A percentile compares a stretch with the other conserved stretches of the same genome.
Evolutionary conservation across 2,113 vertebrate genomes (phyloP).

Genomic region (Ariopsis seemanni): DNA sequence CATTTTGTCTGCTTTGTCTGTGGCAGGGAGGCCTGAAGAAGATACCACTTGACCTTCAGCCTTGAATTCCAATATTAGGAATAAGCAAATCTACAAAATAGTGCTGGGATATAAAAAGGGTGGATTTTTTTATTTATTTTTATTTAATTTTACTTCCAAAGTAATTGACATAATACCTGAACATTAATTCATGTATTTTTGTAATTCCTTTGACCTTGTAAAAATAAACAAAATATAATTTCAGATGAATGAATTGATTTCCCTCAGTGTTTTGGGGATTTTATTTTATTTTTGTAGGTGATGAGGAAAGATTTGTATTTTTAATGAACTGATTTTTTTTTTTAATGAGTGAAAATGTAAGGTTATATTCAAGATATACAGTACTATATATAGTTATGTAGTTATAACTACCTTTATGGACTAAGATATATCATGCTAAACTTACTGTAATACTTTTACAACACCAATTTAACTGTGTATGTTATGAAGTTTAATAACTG

Average conservation of each 20-base stretch:
- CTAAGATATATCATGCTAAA: not conserved
- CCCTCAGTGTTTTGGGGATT: not conserved
- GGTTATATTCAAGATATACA: not conserved
- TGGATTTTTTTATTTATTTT: not conserved
- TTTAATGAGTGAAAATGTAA: not conserved
- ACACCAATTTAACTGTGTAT: not conserved
- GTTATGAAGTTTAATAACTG: not conserved
- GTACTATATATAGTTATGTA: not conserved
- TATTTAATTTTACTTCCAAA: not conserved
- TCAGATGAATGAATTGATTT: not conserved
- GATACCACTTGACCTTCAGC: not conserved
- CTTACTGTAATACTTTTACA: not conserved
- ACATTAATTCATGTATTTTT: not conserved
- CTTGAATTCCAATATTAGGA: not conserved
- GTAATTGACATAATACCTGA: not conserved
- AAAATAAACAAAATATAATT: not conserved
- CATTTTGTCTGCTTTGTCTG: not conserved
- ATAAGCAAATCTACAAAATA: not conserved
- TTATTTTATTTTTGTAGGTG: not conserved
- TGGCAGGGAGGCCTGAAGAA: not conserved
- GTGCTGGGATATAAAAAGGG: not conserved
- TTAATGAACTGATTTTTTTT: no score
- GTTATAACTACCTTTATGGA: not conserved
- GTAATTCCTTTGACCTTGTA: not conserved
- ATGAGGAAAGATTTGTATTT: not conserved